Evolutionary conservation across 2,113 vertebrate species (phyloP).

Genomic region (Trematocara stigmaticum): DNA sequence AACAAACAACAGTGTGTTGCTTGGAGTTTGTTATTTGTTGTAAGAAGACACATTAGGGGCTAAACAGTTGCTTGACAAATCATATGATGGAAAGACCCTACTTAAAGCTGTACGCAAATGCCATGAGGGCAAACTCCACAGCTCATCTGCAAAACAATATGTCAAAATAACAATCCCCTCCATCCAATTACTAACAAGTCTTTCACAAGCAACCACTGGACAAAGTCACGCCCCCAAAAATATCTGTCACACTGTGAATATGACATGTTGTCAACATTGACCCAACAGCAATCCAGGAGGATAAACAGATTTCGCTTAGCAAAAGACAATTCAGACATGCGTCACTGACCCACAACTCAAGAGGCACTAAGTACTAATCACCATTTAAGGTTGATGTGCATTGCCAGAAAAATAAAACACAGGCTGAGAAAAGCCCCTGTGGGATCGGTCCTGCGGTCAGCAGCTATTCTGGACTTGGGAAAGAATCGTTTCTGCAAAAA

Average conservation of each 20-base stretch:
- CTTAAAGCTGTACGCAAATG: constrained; percentile 16
- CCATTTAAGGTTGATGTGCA: constrained; percentile 69
- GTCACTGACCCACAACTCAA: constrained; percentile 1
- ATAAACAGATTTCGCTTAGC: neutral
- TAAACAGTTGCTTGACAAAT: constrained; percentile 6
- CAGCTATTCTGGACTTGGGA: constrained; percentile 76
- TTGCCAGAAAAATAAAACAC: constrained; percentile 22
- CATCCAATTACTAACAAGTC: constrained; percentile 62
- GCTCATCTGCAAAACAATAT: constrained; percentile 19
- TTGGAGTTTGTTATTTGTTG: neutral
- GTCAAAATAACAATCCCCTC: constrained; percentile 47
- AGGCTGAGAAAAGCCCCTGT: neutral
- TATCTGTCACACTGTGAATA: neutral
- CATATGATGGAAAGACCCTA: neutral
- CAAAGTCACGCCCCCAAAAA: constrained; percentile 26
- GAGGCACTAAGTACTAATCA: neutral
- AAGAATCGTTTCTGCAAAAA: constrained; percentile 55
- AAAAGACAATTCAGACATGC: neutral
- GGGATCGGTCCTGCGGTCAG: constrained; percentile 44
- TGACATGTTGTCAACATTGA: neutral
- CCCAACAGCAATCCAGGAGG: neutral
- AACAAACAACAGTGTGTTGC: neutral
- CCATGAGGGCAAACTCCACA: constrained; percentile 3
- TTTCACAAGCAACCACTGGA: constrained; percentile 25
- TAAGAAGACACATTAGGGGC: neutral